phyloP scores from a whole-genome alignment of 2,113 vertebrate species.

The Hippoglossus stenolepis region DNA sequence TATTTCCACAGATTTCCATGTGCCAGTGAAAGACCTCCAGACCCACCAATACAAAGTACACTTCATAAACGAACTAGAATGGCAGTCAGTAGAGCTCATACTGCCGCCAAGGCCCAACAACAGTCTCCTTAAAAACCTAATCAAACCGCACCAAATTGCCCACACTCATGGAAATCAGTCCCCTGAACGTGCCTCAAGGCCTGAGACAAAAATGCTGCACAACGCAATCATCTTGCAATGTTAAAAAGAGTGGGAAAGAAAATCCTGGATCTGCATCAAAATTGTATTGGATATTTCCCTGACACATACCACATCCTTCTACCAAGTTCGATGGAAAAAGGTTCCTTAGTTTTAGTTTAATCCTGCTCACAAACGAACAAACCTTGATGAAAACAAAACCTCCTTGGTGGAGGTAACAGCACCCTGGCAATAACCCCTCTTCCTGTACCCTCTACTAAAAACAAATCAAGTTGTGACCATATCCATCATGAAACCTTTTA shows the following conservation, averaged over 20 bases:
- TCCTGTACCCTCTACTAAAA: not conserved
- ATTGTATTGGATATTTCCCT: not conserved
- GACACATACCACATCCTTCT: not conserved
- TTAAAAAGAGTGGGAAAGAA: no score
- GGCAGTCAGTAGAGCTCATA: no score
- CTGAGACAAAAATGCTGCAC: no score
- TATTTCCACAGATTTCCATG: not conserved
- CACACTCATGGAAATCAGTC: no score
- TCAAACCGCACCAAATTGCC: no score
- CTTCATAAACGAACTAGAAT: no score
- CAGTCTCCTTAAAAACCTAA: not conserved
- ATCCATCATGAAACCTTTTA: not conserved
- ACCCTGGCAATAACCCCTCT: not conserved
- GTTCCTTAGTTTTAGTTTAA: not conserved
- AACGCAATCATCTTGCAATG: no score
- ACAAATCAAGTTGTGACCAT: not conserved
- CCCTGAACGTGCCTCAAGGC: no score
- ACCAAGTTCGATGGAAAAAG: no score
- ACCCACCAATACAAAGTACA: not conserved
- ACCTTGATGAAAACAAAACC: no score
- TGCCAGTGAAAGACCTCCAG: not conserved
- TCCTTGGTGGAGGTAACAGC: no score
- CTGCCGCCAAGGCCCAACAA: not conserved
- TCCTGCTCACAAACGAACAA: not conserved
- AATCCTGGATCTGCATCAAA: not conserved